Evolutionary conservation across 2,888 invertebrate species (phyloP).

Genomic region (Drosophila planitibia): DNA sequence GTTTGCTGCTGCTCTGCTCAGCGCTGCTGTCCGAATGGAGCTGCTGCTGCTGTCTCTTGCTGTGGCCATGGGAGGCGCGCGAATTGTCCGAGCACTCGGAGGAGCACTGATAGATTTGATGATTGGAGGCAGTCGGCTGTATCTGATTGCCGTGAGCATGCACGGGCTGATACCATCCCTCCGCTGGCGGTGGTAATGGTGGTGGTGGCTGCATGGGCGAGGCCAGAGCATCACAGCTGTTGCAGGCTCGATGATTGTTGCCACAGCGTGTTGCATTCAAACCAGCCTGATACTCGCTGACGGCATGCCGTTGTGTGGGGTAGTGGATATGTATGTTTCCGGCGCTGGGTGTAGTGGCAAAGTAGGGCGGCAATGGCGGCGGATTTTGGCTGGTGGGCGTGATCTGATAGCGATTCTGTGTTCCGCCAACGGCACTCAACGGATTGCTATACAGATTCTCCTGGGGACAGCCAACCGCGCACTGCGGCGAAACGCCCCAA

Average conservation of each 20-base stretch:
- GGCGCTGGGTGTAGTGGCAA: conserved; percentile 65
- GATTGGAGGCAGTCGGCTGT: conserved; percentile 77
- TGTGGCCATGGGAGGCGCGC: conserved; percentile 81
- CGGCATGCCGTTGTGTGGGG: conserved; percentile 84
- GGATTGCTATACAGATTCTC: conserved; percentile 85
- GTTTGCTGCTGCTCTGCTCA: conserved; percentile 76
- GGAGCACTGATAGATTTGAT: conserved; percentile 85
- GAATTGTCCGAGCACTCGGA: conserved; percentile 86
- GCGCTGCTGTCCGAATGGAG: conserved; percentile 82
- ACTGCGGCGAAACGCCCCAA: conserved; percentile 85
- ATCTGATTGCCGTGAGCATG: conserved; percentile 70
- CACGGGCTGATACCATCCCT: conserved; percentile 85
- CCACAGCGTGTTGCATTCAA: conserved; percentile 83
- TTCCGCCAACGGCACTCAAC: conserved; percentile 76
- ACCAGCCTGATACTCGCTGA: conserved; percentile 85
- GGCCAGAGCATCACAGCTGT: conserved; percentile 85
- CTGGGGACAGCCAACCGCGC: conserved; percentile 74
- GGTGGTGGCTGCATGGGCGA: conserved; percentile 84
- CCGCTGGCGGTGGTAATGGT: conserved; percentile 82
- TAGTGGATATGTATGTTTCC: conserved; percentile 85
- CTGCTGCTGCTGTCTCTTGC: conserved; percentile 64
- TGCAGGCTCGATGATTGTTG: conserved; percentile 84
- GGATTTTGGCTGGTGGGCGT: conserved; percentile 85
- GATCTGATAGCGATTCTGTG: conserved; percentile 85
- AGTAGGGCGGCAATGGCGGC: conserved; percentile 84